phyloP scores from a whole-genome alignment of 2,113 vertebrate species.

The Platysternon megacephalum region DNA sequence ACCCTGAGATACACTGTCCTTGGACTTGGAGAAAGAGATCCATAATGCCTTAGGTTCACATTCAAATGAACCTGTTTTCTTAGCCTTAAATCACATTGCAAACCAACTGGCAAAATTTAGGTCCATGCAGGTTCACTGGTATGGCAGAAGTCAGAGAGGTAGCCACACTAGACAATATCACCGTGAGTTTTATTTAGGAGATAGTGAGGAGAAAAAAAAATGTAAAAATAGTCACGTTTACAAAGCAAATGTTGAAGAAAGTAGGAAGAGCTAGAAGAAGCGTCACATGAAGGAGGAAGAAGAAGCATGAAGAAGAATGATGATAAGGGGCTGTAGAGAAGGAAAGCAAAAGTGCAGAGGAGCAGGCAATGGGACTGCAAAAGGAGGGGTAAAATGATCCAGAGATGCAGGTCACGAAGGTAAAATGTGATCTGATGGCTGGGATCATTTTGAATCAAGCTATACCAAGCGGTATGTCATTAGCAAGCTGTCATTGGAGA shows the following conservation, averaged over 20 bases:
- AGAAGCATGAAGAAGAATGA: neutral
- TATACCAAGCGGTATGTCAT: neutral
- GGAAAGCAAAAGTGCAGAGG: neutral
- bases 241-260: neutral
- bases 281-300: neutral
- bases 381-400: neutral
- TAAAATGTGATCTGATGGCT: neutral
- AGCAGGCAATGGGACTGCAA: neutral
- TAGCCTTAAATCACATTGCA: neutral
- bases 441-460: neutral
- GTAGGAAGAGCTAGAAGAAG: neutral
- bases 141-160: neutral
- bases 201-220: rapidly evolving
- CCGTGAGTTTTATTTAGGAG: neutral
- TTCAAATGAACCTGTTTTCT: neutral
- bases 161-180: neutral
- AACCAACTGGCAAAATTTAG: neutral
- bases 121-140: neutral
- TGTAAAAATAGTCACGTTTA: neutral
- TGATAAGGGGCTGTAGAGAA: neutral
- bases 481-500: neutral
- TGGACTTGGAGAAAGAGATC: neutral
- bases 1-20: neutral
- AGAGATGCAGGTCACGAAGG: neutral
- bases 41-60: neutral